Base-by-base conservation (phyloP, 1,140 invertebrate genomes). In the Achroia grisella region DNA sequence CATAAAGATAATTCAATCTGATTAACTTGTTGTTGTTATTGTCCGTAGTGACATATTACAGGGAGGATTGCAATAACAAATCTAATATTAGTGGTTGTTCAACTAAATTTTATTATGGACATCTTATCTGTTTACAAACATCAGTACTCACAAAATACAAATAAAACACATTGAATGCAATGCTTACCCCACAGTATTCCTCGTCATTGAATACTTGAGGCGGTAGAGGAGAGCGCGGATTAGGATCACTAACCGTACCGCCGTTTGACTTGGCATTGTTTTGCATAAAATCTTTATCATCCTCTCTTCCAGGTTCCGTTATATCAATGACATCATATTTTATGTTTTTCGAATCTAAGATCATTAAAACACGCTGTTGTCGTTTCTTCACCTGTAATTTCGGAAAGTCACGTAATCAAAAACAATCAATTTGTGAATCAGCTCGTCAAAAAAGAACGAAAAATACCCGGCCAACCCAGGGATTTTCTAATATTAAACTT, bases 181-280 rank as follows among this genome's bases (percentile, higher is more conserved):
- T 9, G 60, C 89, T 89, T 89, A 97, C 96, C 65, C 97, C 97
- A 79, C 96, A 97, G 72, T 98, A 98, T 49, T 94, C 90, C 23
- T 93, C 92, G 49, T 95, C 95, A 71, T 96, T 96, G 73, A 98
- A 99, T 56, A 99, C 90, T 86, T 98, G 97, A 42, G 97, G 97
- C 39, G 96, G 96, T 56, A 97, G 82, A 14, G 95, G 91, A 54
- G 91, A 89, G 69, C 91, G 91, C 36, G 83, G 86, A 50, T 72
- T 86, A 17, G 88, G 85, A 53, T 91, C 91, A 56, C 89, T 88
- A 10, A 90, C 89, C 33, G 90, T 91, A 39, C 88, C 91, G 15
- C 93, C 92, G 71, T 91, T 93, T 39, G 92, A 89, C 58, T 92
- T 95, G 46, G 93, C 91, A 74, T 96, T 94, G 56, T 90, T 90